A percentile compares a stretch with the other conserved stretches of the same genome.
phyloP scores from a whole-genome alignment of 2,888 invertebrate genomes.

The Eristalis intricaria region DNA sequence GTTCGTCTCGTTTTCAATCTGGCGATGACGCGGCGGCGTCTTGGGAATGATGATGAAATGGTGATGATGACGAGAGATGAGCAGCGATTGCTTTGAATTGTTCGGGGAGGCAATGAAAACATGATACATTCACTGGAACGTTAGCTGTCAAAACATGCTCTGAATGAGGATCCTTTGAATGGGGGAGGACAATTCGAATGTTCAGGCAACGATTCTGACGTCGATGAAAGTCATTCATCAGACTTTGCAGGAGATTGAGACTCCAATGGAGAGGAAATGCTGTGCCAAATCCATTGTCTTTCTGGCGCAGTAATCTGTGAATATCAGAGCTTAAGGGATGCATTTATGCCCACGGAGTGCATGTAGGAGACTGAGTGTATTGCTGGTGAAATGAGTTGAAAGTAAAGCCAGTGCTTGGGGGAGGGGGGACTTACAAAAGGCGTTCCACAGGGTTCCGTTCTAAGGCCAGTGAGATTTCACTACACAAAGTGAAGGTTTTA shows the following conservation, averaged over 20 bases:
- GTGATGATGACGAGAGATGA: not conserved
- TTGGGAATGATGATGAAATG: not conserved
- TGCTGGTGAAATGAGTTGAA: no score
- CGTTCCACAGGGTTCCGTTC: no score
- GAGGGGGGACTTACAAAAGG: no score
- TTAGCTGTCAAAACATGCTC: not conserved
- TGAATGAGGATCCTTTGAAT: not conserved
- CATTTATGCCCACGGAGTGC: not conserved
- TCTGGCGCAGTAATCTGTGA: not conserved
- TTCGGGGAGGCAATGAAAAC: not conserved
- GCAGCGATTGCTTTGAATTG: not conserved
- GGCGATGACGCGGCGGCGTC: not conserved
- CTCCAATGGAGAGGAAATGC: not conserved
- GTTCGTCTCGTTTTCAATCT: not conserved
- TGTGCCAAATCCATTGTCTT: not conserved
- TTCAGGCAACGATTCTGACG: not conserved
- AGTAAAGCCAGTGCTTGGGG: no score
- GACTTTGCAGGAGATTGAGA: not conserved
- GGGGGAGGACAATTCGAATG: not conserved
- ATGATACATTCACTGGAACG: not conserved
- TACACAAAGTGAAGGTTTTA: no score
- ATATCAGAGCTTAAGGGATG: not conserved
- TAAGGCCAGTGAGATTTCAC: no score
- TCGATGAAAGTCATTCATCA: not conserved
- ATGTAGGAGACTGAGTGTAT: not conserved